Percentiles rank a stretch among this genome's conserved stretches.
phyloP scores from a whole-genome alignment of 2,113 vertebrate species.

The Rynchops niger region DNA sequence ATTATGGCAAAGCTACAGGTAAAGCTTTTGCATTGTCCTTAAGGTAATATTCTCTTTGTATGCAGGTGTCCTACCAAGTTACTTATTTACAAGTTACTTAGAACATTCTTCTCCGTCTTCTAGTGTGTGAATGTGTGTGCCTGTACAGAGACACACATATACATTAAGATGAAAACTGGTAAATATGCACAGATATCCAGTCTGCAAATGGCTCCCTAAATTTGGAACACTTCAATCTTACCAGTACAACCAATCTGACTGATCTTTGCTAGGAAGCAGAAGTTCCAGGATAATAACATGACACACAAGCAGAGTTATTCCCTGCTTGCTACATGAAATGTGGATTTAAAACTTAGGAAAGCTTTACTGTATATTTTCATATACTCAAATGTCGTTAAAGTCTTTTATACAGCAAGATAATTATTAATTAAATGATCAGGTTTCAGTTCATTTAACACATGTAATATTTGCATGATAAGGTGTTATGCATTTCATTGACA shows the following conservation, averaged over 20 bases:
- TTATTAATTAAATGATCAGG: conserved; percentile 48
- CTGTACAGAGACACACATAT: background rate
- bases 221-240: background rate
- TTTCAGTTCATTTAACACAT: conserved; percentile 18
- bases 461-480: conserved; percentile 9
- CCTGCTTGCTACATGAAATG: background rate
- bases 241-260: background rate
- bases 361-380: conserved; percentile 34
- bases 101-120: background rate
- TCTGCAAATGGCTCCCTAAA: background rate
- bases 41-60: background rate
- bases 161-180: background rate
- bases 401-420: conserved; percentile 24
- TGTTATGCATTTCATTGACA: background rate
- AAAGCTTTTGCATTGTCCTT: background rate
- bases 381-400: conserved; percentile 15
- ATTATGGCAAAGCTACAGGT: background rate
- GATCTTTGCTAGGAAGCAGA: background rate
- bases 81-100: background rate
- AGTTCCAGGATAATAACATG: background rate
- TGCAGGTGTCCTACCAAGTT: background rate
- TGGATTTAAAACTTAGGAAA: conserved; percentile 8
- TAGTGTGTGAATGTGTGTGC: too few relatives aligned
- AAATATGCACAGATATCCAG: background rate
- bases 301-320: background rate